These are phyloP conservation scores for Venustoraphidia nigricollis DNA, from an alignment of 2,888 invertebrate genomes.

Conservation along the genomic window DNA sequence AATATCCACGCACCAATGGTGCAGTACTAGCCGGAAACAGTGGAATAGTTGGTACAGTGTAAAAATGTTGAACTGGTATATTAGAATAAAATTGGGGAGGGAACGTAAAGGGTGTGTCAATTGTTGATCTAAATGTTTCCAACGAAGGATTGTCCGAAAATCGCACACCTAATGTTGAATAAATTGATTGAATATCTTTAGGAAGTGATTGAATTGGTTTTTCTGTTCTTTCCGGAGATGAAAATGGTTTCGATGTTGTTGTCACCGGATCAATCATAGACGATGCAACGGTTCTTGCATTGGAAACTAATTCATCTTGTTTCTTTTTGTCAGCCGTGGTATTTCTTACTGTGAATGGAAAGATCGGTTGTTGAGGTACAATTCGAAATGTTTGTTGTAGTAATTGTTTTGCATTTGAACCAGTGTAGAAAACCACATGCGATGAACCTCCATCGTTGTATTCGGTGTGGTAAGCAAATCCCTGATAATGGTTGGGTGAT, in stretches of 20 bases:
- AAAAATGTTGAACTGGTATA: no score
- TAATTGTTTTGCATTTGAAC: conserved; percentile 15
- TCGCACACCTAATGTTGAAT: no score
- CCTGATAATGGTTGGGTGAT: conserved; percentile 12
- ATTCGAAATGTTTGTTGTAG: conserved; percentile 1
- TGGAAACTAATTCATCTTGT: conserved; percentile 2
- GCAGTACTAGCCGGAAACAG: no score
- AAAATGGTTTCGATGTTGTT: not conserved
- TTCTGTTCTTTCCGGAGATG: no score
- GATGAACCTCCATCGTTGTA: conserved; percentile 18
- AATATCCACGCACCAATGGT: no score
- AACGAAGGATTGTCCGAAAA: no score
- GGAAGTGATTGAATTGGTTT: no score
- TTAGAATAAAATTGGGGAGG: no score
- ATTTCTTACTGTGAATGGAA: not conserved
- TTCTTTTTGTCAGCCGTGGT: not conserved
- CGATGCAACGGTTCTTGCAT: conserved; percentile 16
- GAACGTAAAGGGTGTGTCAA: no score
- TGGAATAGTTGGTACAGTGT: no score
- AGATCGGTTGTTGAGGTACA: conserved; percentile 2
- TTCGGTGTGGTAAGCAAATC: conserved; percentile 20
- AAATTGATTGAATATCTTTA: no score
- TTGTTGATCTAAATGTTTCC: no score
- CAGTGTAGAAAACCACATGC: conserved; percentile 19
- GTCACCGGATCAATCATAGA: conserved; percentile 15